Percentiles rank a stretch among this genome's conserved stretches.
Evolutionary conservation across 1,140 invertebrate species (phyloP).

Genomic region (Melipona quadrifasciata): DNA sequence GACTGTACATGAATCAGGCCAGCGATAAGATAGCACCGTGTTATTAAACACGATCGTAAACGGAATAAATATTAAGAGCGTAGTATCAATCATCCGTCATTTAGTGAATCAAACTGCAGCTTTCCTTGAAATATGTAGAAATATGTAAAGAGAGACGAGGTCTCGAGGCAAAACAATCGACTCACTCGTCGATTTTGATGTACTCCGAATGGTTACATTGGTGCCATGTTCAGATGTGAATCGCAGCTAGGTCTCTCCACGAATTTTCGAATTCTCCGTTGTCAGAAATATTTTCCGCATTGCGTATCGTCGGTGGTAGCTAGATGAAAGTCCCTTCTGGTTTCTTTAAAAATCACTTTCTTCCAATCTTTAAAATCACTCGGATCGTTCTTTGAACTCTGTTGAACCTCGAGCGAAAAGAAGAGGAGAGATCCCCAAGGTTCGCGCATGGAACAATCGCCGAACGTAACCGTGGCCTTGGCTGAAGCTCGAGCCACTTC

Average conservation of each 20-base stretch:
- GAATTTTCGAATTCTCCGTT: not conserved
- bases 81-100: not conserved
- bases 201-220: not conserved
- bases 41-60: constrained; percentile 45
- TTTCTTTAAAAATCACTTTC: not conserved
- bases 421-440: constrained; percentile 1
- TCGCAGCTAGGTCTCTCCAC: too few species aligned
- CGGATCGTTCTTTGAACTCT: not conserved
- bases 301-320: not conserved
- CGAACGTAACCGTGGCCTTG: constrained; percentile 70
- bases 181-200: not conserved
- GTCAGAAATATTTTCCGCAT: not conserved
- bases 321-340: not conserved
- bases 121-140: constrained; percentile 25
- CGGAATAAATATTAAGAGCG: not conserved
- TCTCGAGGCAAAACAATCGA: not conserved
- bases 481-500: constrained; percentile 64
- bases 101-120: not conserved
- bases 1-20: not conserved
- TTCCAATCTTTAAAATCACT: not conserved
- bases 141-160: not conserved
- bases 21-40: constrained; percentile 45
- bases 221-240: not conserved
- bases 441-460: constrained; percentile 57
- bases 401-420: not conserved